A percentile compares a stretch with the other conserved stretches of the same genome.
Evolutionary conservation across 2,113 vertebrate genomes (phyloP).

Genomic region (Stictonetta naevosa): DNA sequence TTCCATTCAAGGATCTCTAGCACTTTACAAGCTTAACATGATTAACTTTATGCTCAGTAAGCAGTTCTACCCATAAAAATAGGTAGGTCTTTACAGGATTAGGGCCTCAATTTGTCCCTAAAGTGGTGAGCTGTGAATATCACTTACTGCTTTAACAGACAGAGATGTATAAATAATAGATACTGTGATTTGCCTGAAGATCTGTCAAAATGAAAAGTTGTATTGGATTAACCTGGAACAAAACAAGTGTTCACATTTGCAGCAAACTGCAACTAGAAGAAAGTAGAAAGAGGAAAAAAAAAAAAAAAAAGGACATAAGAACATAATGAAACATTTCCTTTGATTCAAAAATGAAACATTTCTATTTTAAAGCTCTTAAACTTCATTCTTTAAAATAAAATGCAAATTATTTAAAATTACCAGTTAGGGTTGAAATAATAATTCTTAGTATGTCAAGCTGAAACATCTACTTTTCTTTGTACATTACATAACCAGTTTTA

Average conservation of each 20-base stretch:
- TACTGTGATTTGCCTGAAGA: constrained; percentile 2
- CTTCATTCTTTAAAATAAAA: not conserved
- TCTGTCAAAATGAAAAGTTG: constrained; percentile 13
- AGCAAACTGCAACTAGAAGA: not conserved
- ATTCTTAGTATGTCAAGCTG: not conserved
- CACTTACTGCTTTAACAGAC: not conserved
- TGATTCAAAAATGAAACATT: constrained; percentile 18
- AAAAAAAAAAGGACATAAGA: not conserved
- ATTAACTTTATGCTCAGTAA: constrained; percentile 65
- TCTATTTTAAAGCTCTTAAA: not conserved
- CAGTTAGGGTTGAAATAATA: not conserved
- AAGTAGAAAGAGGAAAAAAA: not conserved
- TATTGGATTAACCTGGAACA: constrained; percentile 1
- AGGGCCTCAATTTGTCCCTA: constrained; percentile 43
- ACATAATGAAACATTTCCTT: not conserved
- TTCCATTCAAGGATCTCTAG: constrained; percentile 10
- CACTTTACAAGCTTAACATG: constrained; percentile 55
- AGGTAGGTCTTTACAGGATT: constrained; percentile 60
- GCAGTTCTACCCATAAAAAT: constrained; percentile 58
- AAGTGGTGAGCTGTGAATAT: constrained; percentile 1
- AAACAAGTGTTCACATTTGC: not conserved
- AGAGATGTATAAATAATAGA: not conserved
- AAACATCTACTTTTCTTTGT: not conserved
- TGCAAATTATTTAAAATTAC: constrained; percentile 10
- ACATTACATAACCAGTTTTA: not conserved